Percentiles rank a stretch among this genome's conserved stretches.
Evolutionary conservation across 2,797 vertebrate species (phyloP).

Genomic region (Poecilia picta): DNA sequence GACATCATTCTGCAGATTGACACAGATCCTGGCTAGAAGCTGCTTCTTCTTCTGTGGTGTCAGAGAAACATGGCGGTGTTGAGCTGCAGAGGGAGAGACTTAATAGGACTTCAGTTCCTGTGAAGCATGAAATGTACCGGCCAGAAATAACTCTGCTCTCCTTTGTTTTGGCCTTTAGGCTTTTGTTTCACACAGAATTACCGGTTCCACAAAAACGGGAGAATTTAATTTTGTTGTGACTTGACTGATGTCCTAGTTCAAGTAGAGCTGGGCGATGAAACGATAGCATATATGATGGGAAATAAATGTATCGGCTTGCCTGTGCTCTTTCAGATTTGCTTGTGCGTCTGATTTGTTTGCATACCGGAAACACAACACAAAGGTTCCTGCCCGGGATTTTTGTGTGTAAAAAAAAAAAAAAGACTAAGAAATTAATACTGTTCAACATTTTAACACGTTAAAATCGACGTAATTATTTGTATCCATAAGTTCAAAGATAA

Average conservation of each 20-base stretch:
- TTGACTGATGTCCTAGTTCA: not conserved
- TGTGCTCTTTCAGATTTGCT: not conserved
- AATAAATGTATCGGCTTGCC: not conserved
- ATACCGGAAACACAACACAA: no score
- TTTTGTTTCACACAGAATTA: not conserved
- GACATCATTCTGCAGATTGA: not conserved
- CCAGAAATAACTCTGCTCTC: not conserved
- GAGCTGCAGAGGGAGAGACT: not conserved
- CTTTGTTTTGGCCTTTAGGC: not conserved
- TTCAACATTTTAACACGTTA: no score
- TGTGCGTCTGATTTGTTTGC: not conserved
- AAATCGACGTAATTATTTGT: not conserved
- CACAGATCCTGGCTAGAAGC: not conserved
- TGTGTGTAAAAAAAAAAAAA: no score
- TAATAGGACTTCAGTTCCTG: not conserved
- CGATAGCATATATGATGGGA: no score
- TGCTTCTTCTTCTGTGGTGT: not conserved
- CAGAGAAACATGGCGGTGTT: not conserved
- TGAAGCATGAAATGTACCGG: not conserved
- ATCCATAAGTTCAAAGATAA: not conserved
- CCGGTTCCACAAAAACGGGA: not conserved
- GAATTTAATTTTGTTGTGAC: not conserved
- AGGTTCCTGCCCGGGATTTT: no score
- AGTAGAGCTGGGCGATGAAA: not conserved
- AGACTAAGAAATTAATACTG: no score